These are phyloP conservation scores for Cheilosia vulpina DNA, from an alignment of 2,888 invertebrate genomes.

Conservation along the genomic window DNA sequence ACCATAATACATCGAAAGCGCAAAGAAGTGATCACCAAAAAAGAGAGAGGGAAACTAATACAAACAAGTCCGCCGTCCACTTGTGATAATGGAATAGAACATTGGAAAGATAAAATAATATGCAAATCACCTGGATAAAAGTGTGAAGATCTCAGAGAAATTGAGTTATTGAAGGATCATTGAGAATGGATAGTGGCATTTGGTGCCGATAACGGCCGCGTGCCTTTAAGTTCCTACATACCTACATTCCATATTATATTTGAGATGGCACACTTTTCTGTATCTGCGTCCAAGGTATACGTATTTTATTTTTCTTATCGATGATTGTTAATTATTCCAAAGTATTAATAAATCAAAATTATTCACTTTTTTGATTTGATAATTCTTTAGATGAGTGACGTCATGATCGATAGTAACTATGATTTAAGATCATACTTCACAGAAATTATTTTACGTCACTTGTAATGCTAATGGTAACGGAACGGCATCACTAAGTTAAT, in stretches of 20 bases:
- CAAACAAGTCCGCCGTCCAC: conserved; percentile 51
- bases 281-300: background rate
- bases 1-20: conserved; percentile 34
- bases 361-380: conserved; percentile 1
- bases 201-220: conserved; percentile 60
- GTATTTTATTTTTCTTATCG: background rate
- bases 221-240: conserved; percentile 39
- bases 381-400: conserved; percentile 11
- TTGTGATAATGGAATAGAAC: conserved; percentile 69
- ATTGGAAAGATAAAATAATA: conserved; percentile 54
- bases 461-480: conserved; percentile 17
- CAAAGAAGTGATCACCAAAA: conserved; percentile 61
- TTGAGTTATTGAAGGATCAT: conserved; percentile 75
- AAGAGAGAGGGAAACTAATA: conserved; percentile 56
- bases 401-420: conserved; percentile 3
- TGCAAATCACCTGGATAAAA: conserved; percentile 71
- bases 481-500: background rate
- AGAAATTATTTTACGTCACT: conserved; percentile 19
- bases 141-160: conserved; percentile 63
- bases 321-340: conserved; percentile 36
- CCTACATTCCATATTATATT: conserved; percentile 32
- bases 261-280: conserved; percentile 57
- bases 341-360: conserved; percentile 10
- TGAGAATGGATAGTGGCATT: conserved; percentile 74
- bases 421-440: background rate